phyloP scores from a whole-genome alignment of 2,797 vertebrate genomes.

The Brachymystax lenok region DNA sequence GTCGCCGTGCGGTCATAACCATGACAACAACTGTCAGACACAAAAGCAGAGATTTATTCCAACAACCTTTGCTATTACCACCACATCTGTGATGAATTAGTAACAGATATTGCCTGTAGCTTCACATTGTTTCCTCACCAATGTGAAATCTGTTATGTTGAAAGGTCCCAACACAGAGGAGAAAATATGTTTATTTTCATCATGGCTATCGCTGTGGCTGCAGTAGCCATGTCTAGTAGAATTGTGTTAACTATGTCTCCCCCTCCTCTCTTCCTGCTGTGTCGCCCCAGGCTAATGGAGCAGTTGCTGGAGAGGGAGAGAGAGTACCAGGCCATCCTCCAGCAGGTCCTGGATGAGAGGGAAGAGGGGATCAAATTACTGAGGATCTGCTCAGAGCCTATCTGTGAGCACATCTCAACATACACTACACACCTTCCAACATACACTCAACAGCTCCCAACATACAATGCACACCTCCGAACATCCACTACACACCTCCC shows the following conservation, averaged over 20 bases:
- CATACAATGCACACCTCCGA: no score
- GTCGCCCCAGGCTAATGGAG: conserved; percentile 84
- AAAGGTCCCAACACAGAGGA: background rate
- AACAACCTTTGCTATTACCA: background rate
- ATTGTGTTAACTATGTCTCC: background rate
- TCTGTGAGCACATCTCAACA: conserved; percentile 71
- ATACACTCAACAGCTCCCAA: no score
- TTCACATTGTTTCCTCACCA: background rate
- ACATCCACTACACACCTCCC: no score
- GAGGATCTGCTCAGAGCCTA: conserved; percentile 82
- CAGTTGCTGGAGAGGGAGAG: conserved; percentile 92
- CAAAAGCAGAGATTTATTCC: background rate
- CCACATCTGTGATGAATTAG: background rate
- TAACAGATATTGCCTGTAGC: background rate
- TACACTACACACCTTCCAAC: no score
- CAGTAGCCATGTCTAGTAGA: background rate
- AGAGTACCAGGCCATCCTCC: conserved; percentile 92
- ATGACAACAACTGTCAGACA: background rate
- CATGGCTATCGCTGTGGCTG: background rate
- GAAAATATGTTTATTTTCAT: background rate
- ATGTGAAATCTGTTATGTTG: background rate
- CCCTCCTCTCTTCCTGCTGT: background rate
- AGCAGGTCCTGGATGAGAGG: conserved; percentile 93
- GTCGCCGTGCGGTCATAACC: conserved; percentile 17
- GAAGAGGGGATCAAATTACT: conserved; percentile 91